phyloP scores from a whole-genome alignment of 2,888 invertebrate species.

The Lepas anatifera region DNA sequence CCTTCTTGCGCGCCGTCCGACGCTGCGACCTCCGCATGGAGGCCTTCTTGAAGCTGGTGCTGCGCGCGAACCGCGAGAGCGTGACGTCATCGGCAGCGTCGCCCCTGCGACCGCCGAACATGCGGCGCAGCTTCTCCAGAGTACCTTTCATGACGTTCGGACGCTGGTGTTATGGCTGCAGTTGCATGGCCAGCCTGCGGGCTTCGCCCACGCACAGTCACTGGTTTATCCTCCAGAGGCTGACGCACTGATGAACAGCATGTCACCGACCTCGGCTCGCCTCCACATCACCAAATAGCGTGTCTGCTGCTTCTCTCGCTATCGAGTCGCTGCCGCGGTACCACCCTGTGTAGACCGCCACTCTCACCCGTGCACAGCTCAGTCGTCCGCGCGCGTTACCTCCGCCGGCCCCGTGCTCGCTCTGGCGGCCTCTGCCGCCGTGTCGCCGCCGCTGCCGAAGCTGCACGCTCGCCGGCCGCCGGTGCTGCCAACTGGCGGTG shows the following conservation, averaged over 20 bases:
- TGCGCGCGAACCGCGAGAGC: conserved; percentile 16
- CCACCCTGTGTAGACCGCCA: too few species aligned
- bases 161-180: too few species aligned
- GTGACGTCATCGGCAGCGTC: neutral
- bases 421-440: neutral
- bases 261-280: too few species aligned
- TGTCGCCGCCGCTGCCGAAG: neutral
- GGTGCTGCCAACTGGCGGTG: neutral
- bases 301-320: too few species aligned
- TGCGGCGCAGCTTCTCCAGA: conserved; percentile 9
- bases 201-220: too few species aligned
- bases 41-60: conserved; percentile 24
- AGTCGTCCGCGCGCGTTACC: neutral
- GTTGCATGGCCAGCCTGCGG: too few species aligned
- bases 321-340: too few species aligned
- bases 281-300: too few species aligned
- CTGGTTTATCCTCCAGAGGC: neutral
- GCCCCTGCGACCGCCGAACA: neutral
- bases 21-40: conserved; percentile 23
- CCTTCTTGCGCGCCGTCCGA: conserved; percentile 6
- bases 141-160: neutral
- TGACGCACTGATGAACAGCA: too few species aligned
- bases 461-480: neutral
- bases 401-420: neutral
- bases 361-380: neutral